Percentiles rank a stretch among this genome's conserved stretches.
phyloP scores from a whole-genome alignment of 2,113 vertebrate species.

The Perognathus longimembris region DNA sequence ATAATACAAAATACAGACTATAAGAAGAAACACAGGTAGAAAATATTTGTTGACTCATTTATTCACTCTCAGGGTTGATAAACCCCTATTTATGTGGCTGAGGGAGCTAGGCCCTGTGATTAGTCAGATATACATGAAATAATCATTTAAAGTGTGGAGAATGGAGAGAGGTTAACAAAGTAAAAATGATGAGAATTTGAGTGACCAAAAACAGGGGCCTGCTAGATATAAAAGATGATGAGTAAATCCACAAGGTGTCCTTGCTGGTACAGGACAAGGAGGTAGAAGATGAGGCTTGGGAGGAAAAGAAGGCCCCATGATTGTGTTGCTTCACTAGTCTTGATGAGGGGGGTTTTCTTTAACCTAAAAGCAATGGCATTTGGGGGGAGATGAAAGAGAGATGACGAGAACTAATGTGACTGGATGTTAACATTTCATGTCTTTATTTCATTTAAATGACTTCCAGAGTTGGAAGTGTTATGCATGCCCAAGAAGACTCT shows the following conservation, averaged over 20 bases:
- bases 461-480: background rate
- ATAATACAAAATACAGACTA: background rate
- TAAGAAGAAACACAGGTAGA: conserved; percentile 14
- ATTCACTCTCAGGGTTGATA: background rate
- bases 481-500: background rate
- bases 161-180: background rate
- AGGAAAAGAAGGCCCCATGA: background rate
- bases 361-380: background rate
- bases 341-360: background rate
- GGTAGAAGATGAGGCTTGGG: background rate
- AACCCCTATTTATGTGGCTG: background rate
- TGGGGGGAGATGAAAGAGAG: background rate
- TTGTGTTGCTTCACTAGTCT: background rate
- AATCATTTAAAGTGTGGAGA: background rate
- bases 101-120: background rate
- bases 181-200: background rate
- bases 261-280: background rate
- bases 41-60: background rate
- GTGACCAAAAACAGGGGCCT: background rate
- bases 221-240: background rate
- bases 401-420: background rate
- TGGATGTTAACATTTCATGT: background rate
- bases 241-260: background rate
- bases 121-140: conserved; percentile 43
- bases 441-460: background rate